These are phyloP conservation scores for Argya squamiceps DNA, from an alignment of 2,797 vertebrate species.

Conservation along the genomic window DNA sequence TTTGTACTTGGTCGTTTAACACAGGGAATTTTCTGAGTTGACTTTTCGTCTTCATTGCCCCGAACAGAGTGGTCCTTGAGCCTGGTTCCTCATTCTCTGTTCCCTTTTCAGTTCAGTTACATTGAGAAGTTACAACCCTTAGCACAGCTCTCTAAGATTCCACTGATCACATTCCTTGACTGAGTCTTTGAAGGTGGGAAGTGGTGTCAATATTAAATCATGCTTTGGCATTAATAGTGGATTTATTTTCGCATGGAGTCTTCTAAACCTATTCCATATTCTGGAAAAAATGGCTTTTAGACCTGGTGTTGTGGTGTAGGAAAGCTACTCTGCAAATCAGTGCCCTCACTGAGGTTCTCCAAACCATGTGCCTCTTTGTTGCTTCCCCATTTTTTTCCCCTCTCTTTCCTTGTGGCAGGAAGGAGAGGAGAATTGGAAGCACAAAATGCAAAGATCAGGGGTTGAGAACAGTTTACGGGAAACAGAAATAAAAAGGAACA, in stretches of 20 bases:
- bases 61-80: not conserved
- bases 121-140: not conserved
- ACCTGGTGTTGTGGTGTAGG: not conserved
- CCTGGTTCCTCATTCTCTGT: not conserved
- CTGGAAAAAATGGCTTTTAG: not conserved
- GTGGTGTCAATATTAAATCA: not conserved
- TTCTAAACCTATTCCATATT: not conserved
- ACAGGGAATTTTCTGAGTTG: not conserved
- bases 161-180: not conserved
- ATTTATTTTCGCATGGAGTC: not conserved
- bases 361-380: rapidly evolving
- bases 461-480: not conserved
- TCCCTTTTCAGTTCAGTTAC: not conserved
- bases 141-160: not conserved
- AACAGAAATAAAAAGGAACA: not conserved
- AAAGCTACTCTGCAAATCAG: not conserved
- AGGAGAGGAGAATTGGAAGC: not conserved
- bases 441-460: not conserved
- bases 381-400: rapidly evolving
- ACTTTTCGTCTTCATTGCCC: not conserved
- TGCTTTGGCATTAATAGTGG: not conserved
- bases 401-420: not conserved
- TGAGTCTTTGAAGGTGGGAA: not conserved
- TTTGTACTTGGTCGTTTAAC: not conserved
- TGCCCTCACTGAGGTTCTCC: not conserved